Conservation (phyloP, 2,113 vertebrate genomes). For the Recurvirostra avosetta region DNA sequence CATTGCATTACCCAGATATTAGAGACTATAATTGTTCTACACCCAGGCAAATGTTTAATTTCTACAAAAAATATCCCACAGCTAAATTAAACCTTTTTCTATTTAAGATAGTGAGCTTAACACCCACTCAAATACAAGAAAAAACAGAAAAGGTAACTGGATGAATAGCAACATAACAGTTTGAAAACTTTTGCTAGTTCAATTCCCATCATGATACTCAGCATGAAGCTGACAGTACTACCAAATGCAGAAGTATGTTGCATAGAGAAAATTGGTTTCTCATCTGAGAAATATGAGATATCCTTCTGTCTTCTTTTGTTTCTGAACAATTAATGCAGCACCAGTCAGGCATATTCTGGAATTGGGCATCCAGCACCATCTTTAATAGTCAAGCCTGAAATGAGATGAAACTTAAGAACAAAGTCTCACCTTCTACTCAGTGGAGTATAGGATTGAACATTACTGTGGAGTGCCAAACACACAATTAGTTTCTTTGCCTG, state of each 20-base stretch:
- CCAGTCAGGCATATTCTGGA: neutral
- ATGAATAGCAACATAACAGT: neutral
- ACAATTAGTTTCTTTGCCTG: neutral
- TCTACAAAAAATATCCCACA: neutral
- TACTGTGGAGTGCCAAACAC: neutral
- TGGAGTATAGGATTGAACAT: neutral
- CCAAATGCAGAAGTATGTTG: neutral
- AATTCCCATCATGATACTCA: neutral
- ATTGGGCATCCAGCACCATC: neutral
- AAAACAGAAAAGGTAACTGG: neutral
- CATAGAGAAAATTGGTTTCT: neutral
- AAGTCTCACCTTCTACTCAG: neutral
- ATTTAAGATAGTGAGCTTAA: neutral
- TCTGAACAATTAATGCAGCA: neutral
- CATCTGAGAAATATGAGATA: neutral
- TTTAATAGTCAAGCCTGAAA: neutral
- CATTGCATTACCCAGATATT: constrained; percentile 3
- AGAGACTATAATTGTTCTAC: constrained; percentile 14
- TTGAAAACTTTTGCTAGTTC: neutral
- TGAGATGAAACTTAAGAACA: neutral
- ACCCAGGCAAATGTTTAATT: neutral
- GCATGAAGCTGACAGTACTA: neutral
- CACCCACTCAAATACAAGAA: neutral
- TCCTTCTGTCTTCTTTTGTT: neutral
- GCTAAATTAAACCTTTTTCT: constrained; percentile 9